Evolutionary conservation across 2,888 invertebrate genomes (phyloP).

Genomic region (Eudemis profundana): DNA sequence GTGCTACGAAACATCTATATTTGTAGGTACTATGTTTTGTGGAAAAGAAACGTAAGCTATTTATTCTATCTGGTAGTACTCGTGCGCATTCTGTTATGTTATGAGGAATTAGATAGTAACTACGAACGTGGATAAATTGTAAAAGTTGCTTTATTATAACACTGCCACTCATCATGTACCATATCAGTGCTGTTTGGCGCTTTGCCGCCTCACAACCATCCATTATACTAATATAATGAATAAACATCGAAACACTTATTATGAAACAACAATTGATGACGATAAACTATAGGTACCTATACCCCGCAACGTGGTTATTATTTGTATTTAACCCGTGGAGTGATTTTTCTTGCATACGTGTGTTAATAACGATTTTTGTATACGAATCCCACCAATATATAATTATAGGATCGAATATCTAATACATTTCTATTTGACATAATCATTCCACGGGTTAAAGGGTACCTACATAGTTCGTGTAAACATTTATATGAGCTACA

Average conservation of each 20-base stretch:
- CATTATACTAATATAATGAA: slow-evolving; percentile 49
- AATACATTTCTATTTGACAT: too few species aligned
- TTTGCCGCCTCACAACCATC: slow-evolving; percentile 55
- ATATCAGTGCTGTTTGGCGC: slow-evolving; percentile 47
- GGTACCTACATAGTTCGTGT: slow-evolving; percentile 18
- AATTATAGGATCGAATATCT: too few species aligned
- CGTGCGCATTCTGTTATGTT: not conserved
- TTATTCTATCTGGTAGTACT: not conserved
- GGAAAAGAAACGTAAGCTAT: not conserved
- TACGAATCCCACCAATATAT: too few species aligned
- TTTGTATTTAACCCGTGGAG: slow-evolving; percentile 13
- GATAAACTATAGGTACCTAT: slow-evolving; percentile 46
- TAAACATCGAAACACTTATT: slow-evolving; percentile 51
- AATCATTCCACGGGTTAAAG: too few species aligned
- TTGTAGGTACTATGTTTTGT: slow-evolving; percentile 3
- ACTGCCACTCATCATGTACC: slow-evolving; percentile 49
- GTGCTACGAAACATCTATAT: slow-evolving; percentile 15
- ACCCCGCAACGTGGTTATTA: slow-evolving; percentile 31
- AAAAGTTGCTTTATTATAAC: slow-evolving; percentile 38
- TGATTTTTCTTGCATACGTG: too few species aligned
- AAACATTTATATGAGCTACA: slow-evolving; percentile 43
- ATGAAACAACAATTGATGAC: slow-evolving; percentile 48
- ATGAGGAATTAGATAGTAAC: slow-evolving; percentile 1
- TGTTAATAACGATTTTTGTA: too few species aligned
- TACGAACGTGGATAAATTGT: slow-evolving; percentile 13